Base-by-base conservation (phyloP, 2,797 vertebrate genomes). In the Sebastes jordani region DNA sequence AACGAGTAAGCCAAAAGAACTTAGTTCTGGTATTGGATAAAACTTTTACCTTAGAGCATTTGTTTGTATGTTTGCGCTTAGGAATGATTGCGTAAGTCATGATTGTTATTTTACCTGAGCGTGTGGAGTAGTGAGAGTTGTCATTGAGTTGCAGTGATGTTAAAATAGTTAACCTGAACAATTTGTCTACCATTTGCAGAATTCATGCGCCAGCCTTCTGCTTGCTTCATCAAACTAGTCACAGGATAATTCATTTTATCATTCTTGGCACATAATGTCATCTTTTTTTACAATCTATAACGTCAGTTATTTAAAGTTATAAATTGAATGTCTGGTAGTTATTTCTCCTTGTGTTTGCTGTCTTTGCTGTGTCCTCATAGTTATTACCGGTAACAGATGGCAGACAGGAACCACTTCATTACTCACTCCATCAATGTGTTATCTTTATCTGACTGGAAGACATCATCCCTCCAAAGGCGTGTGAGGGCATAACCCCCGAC, bases 361-460 rank as follows among this genome's bases (percentile, higher is more conserved):
- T 66, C 18, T 55, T 10, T 72, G 34, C 8, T 32, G 5, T 49
- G 52, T 66, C 29, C 11, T 42, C 13, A 59, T 56, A 65, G 34
- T 66, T 78, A 32, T 72, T 14, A 56, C 11, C 14, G 32, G 6
- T 58, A 71, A 81, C 68, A 86, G 78, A 76, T 74, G 32, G 71
- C 30, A 71, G 74, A 76, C 69, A 66, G 68, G 22, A 49, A 59
- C 34, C 29, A 32, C 52, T 62, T 84, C 32, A 58, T 76, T 86
- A 71, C 67, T 83, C 67, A 61, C 70, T 74, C 46, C 62, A 34
- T 89, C 63, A 66, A 3, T 36, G 42, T 71, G 59, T 65, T 74
- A 32, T 80, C 59, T 81, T 60, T 71, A 18, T 75, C 52, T 65
- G 61, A 85, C 23, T 46, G 55, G 22, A 85, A 78, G 76, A 61